Base-by-base conservation (phyloP, 2,888 invertebrate species). In the Lutraria lutraria region DNA sequence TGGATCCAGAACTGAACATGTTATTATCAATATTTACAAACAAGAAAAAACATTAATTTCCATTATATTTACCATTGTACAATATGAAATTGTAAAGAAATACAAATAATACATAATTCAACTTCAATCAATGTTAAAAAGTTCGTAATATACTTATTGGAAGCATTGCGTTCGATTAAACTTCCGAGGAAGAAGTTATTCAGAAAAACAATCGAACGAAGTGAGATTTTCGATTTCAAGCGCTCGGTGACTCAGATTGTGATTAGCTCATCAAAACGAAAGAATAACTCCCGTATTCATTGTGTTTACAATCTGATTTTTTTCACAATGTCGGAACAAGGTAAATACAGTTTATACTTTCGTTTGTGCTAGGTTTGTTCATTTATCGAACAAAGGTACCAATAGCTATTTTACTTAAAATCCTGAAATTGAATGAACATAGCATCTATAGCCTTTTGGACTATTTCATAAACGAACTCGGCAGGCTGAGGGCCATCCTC, bases 191-290 rank as follows among this genome's bases (percentile, higher is more conserved):
- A 19, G n/a, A 60, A 60, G 8, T 25, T 25, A n/a, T 13, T 0
- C 0, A 76, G 34, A 76, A 13, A 34, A 31, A 76, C 29, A 76
- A 76, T 10, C 76, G 19, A 76, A 34, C 76, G 31, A 4, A 76
- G 76, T 15, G 3, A 31, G 15, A 10, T 76, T 16, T 25, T 34
- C 21, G 81, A 72, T 16, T 25, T 34, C 21, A 86, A 72, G 76
- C 85, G 53, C 52, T 81, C 53, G 63, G 63, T 87, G 86, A 87
- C 82, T 87, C 86, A 87, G 86, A 87, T 76, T 16, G 29, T 76
- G 82, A 87, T 87, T 81, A 82, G 82, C 31, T 87, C 86, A 87
- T 76, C 82, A 82, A 72, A 76, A 72, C 43, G 43, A 81, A 68
- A 76, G 15, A 34, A 15, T 72, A 4, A 31, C 25, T 29, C 15